These are phyloP conservation scores for Drosophila ananassae DNA, from an alignment of 1,140 invertebrate genomes.

Conservation along the genomic window DNA sequence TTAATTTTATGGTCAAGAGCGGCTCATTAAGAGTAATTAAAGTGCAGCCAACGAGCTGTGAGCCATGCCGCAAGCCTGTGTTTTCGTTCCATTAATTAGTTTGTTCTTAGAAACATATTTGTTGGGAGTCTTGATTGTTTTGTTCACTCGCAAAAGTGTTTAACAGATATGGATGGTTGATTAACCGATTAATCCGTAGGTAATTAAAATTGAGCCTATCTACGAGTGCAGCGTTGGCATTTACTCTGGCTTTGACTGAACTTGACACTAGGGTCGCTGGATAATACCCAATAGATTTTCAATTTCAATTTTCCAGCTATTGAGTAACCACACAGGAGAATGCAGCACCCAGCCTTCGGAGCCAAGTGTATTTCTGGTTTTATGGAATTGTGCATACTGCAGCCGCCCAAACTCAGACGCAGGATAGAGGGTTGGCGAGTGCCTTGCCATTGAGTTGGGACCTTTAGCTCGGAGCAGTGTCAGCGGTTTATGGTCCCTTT, in stretches of 20 bases:
- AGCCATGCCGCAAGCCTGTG: slow-evolving; percentile 10
- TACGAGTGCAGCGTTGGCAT: slow-evolving; percentile 11
- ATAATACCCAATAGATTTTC: slow-evolving; percentile 53
- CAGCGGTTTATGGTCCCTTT: slow-evolving; percentile 43
- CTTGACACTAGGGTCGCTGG: slow-evolving; percentile 36
- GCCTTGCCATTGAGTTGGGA: slow-evolving; percentile 12
- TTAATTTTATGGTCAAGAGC: slow-evolving; percentile 69
- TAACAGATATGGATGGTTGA: slow-evolving; percentile 19
- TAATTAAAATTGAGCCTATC: slow-evolving; percentile 27
- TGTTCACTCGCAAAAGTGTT: slow-evolving; percentile 1
- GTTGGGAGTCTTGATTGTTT: slow-evolving; percentile 22
- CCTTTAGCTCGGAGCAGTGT: slow-evolving; percentile 26
- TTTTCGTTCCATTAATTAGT: slow-evolving; percentile 21
- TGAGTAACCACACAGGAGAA: slow-evolving; percentile 46
- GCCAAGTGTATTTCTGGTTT: slow-evolving; percentile 25
- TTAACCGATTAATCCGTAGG: slow-evolving; percentile 39
- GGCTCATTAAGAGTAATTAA: slow-evolving; percentile 55
- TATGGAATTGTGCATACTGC: slow-evolving; percentile 20
- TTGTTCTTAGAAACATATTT: slow-evolving; percentile 45
- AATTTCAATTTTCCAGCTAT: slow-evolving; percentile 75
- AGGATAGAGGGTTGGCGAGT: background rate
- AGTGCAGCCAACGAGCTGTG: slow-evolving; percentile 51
- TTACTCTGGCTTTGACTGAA: slow-evolving; percentile 32
- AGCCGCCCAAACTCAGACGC: background rate
- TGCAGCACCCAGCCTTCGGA: slow-evolving; percentile 14